phyloP scores from a whole-genome alignment of 2,113 vertebrate species.

The Melanostigma gelatinosum region DNA sequence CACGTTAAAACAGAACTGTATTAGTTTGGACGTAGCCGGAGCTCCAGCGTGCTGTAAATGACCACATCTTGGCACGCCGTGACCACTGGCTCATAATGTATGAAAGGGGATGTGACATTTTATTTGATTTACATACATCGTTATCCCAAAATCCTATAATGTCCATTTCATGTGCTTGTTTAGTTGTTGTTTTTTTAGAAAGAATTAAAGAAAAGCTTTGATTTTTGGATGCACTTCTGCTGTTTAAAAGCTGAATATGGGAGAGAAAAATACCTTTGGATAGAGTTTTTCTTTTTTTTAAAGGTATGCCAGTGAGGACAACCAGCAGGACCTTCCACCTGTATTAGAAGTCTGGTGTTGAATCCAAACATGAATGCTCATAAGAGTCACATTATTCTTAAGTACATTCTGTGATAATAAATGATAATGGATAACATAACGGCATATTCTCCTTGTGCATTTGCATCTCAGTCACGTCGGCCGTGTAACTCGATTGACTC shows the following conservation, averaged over 20 bases:
- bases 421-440: not conserved
- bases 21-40: not conserved
- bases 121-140: slow-evolving; percentile 1
- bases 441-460: not conserved
- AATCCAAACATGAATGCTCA: not conserved
- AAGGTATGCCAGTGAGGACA: not conserved
- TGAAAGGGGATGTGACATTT: not conserved
- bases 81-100: not conserved
- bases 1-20: not conserved
- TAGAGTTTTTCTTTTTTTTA: not conserved
- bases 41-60: not conserved
- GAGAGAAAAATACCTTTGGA: not conserved
- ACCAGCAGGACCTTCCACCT: not conserved
- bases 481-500: slow-evolving; percentile 20
- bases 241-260: not conserved
- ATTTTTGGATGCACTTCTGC: not conserved
- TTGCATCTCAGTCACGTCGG: slow-evolving; percentile 7
- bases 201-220: not conserved
- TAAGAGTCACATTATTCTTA: not conserved
- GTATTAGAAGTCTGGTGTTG: not conserved
- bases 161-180: not conserved
- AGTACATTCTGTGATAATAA: not conserved
- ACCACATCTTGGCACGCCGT: not conserved
- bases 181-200: not conserved
- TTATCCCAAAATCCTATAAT: not conserved